Evolutionary conservation across 2,113 vertebrate species (phyloP).

Genomic region (Heloderma charlesbogerti): DNA sequence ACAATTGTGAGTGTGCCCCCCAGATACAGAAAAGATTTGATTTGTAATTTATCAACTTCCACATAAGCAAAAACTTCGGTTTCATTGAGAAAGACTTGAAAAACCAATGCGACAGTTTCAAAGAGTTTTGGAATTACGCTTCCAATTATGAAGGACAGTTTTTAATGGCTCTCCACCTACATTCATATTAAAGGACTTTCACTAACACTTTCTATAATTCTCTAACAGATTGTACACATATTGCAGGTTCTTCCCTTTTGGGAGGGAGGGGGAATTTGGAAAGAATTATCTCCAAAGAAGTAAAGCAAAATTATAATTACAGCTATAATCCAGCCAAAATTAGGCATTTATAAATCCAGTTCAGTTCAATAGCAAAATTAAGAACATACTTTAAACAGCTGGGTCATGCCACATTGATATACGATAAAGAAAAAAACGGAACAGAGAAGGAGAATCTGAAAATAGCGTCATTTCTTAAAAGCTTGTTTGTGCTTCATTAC

Average conservation of each 20-base stretch:
- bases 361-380: too few species aligned
- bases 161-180: background rate
- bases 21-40: background rate
- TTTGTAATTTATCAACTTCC: background rate
- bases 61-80: background rate
- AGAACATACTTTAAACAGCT: too few species aligned
- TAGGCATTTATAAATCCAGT: background rate
- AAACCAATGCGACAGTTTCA: background rate
- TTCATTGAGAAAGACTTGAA: background rate
- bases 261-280: too few species aligned
- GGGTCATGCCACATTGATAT: too few species aligned
- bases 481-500: background rate
- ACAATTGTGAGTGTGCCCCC: background rate
- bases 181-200: background rate
- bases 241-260: background rate
- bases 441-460: background rate
- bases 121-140: background rate
- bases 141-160: background rate
- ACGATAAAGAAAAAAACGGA: background rate
- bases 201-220: background rate
- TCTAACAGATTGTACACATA: background rate
- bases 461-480: background rate
- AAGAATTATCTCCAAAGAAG: background rate
- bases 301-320: background rate
- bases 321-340: background rate